Conservation (phyloP, 2,888 invertebrate genomes). For the Ornithoptera alexandrae region DNA sequence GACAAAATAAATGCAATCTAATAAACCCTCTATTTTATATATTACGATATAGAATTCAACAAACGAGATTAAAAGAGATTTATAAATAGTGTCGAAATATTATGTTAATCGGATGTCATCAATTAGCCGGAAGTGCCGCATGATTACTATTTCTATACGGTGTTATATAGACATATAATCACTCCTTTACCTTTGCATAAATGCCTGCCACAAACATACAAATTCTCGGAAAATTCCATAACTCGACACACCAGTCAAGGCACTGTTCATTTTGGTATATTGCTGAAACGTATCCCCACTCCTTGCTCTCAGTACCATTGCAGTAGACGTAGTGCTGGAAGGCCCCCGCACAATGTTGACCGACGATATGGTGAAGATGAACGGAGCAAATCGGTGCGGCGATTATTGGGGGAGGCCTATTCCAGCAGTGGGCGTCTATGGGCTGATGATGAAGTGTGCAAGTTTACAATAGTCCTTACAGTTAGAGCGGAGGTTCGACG, state of each 20-base stretch:
- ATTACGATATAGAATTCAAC: constrained; percentile 71
- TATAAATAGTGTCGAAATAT: constrained; percentile 56
- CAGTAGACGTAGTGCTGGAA: constrained; percentile 54
- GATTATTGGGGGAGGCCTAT: no score
- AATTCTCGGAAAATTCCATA: constrained; percentile 60
- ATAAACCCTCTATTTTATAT: constrained; percentile 70
- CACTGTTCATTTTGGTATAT: constrained; percentile 79
- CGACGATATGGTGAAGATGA: no score
- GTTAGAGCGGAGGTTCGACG: constrained; percentile 37
- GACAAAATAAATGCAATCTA: constrained; percentile 77
- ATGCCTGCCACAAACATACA: constrained; percentile 56
- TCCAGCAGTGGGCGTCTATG: no score
- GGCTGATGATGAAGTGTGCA: constrained; percentile 45
- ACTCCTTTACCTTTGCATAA: constrained; percentile 52
- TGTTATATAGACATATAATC: constrained; percentile 79
- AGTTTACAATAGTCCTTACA: constrained; percentile 66
- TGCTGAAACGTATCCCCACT: constrained; percentile 79
- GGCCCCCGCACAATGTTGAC: no score
- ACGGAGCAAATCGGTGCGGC: no score
- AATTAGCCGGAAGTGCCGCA: constrained; percentile 70
- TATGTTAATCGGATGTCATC: constrained; percentile 60
- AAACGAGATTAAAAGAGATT: constrained; percentile 61
- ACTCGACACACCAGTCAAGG: constrained; percentile 67
- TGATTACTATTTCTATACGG: constrained; percentile 80
- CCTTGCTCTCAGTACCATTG: constrained; percentile 74